A percentile compares a stretch with the other conserved stretches of the same genome.
These are phyloP conservation scores for Bubalus kerabau DNA, from an alignment of 2,113 vertebrate genomes.

Conservation along the genomic window DNA sequence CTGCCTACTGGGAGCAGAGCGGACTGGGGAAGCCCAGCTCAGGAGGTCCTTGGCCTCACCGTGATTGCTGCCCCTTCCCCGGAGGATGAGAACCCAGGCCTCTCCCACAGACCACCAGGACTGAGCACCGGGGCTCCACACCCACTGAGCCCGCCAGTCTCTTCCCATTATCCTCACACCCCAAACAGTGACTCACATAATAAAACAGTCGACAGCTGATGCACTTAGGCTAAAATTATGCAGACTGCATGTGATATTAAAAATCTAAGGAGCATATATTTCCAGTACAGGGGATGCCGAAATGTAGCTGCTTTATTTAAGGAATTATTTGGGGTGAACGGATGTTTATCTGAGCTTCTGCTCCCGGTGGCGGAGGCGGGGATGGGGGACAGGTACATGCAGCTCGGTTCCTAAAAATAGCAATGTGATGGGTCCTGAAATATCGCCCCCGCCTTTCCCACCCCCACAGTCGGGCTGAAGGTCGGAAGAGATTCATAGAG, in stretches of 20 bases:
- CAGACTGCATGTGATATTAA: constrained; percentile 62
- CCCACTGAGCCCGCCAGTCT: not conserved
- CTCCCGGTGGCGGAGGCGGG: constrained; percentile 37
- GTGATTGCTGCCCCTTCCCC: not conserved
- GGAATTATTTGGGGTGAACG: constrained; percentile 72
- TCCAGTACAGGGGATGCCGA: constrained; percentile 66
- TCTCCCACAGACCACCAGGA: not conserved
- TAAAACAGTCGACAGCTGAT: constrained; percentile 48
- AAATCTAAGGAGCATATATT: constrained; percentile 70
- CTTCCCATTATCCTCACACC: constrained; percentile 54
- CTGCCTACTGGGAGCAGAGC: not conserved
- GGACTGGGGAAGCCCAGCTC: not conserved
- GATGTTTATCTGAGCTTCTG: constrained; percentile 71
- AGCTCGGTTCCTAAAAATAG: constrained; percentile 65
- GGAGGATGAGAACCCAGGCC: not conserved
- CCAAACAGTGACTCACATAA: constrained; percentile 71
- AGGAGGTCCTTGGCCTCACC: not conserved
- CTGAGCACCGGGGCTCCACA: not conserved
- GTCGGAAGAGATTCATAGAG: not conserved
- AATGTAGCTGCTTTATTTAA: constrained; percentile 67
- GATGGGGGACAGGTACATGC: constrained; percentile 61
- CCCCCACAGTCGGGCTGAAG: not conserved
- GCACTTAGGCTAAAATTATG: constrained; percentile 71
- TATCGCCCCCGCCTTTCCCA: not conserved
- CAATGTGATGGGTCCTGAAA: constrained; percentile 28